These are phyloP conservation scores for Antedon mediterranea DNA, from an alignment of 53 echinoderm and acorn worm species.

Conservation along the genomic window DNA sequence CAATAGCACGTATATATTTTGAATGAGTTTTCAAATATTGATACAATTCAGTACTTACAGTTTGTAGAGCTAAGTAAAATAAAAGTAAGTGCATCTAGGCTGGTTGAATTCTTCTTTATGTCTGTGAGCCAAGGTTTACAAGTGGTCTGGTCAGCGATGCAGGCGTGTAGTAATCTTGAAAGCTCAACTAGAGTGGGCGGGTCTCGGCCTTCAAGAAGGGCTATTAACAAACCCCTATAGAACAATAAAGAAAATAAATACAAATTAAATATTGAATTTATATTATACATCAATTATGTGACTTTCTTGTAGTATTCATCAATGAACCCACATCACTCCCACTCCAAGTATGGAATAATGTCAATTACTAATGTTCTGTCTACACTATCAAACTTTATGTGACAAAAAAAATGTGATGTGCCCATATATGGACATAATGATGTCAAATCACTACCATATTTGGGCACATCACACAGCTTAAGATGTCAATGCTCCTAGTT, in stretches of 20 bases:
- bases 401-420: too few relatives aligned
- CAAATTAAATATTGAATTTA: background rate
- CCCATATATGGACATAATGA: too few relatives aligned
- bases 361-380: too few relatives aligned
- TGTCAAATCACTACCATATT: too few relatives aligned
- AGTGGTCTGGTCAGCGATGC: slow-evolving; percentile 36
- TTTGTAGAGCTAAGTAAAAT: slow-evolving; percentile 91
- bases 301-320: too few relatives aligned
- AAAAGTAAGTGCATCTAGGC: slow-evolving; percentile 43
- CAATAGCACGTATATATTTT: too few relatives aligned
- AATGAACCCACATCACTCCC: too few relatives aligned
- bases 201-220: slow-evolving; percentile 55
- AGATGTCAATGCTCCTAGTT: too few relatives aligned
- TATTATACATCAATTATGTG: background rate
- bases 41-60: slow-evolving; percentile 26
- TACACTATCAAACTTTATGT: too few relatives aligned
- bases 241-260: background rate
- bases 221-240: slow-evolving; percentile 25
- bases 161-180: slow-evolving; percentile 47
- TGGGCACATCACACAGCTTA: too few relatives aligned
- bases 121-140: slow-evolving; percentile 31
- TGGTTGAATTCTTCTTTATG: slow-evolving; percentile 26
- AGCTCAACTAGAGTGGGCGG: slow-evolving; percentile 73
- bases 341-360: too few relatives aligned
- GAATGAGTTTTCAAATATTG: too few relatives aligned